Base-by-base conservation (phyloP, 2,888 invertebrate species). In the Epinotia bilunana region DNA sequence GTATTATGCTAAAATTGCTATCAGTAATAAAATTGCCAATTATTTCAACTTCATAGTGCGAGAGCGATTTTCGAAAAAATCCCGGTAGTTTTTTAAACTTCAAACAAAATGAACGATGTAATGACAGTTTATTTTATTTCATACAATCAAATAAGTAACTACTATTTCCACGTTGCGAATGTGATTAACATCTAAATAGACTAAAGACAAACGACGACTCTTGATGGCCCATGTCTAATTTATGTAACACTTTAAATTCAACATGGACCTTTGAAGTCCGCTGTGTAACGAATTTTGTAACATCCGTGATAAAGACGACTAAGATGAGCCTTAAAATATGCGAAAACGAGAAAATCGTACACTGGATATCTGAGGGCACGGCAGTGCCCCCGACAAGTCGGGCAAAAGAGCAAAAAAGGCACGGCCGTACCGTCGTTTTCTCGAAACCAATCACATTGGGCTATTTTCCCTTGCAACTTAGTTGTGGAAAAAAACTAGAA, bases 261-360 rank as follows among this genome's bases (percentile, higher is more conserved):
- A 53, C 64, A n/a, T 28, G 16, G 28, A 65, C 55, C 65, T 55
- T 65, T 65, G 64, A 67, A 55, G 53, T 67, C 55, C 28, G 33
- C 18, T 55, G 65, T 67, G 23, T 67, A 33, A 67, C 65, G n/a
- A 67, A 67, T 67, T 33, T 33, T n/a, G 62, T 63, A 63, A 46
- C 28, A n/a, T 4, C 49, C 65, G 62, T 63, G 62, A 28, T 28
- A 28, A 28, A 28, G 23, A 28, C 23, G 23, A n/a, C 28, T 2
- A 49, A 65, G 23, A 65, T n/a, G 65, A n/a, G 18, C 9, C 7
- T n/a, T n/a, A 61, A 9, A 23, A 33, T n/a, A 61, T 7, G 61
- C 33, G 20, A 18, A 43, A 63, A 43, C 1, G 16, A n/a, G 13
- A 53, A 53, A 65, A n/a, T 53, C 6, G 53, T 53, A 53, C n/a